Evolutionary conservation across 2,888 invertebrate genomes (phyloP).

Genomic region (Phorcus lineatus): DNA sequence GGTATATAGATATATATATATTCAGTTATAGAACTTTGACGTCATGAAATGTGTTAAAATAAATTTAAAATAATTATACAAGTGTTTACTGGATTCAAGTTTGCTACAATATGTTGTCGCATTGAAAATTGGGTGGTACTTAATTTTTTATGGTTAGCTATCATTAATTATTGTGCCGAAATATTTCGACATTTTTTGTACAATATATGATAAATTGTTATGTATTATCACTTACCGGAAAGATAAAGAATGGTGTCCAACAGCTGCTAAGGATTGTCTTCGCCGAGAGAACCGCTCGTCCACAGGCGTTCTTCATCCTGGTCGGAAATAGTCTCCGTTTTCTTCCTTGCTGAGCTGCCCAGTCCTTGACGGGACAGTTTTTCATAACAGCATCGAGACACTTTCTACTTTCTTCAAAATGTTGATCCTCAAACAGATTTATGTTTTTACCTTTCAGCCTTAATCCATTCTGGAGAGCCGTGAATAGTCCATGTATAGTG

Average conservation of each 20-base stretch:
- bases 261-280: neutral
- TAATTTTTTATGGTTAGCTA: too few relatives aligned
- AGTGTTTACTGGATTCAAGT: too few relatives aligned
- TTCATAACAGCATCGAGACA: neutral
- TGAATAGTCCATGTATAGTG: neutral
- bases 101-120: too few relatives aligned
- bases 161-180: too few relatives aligned
- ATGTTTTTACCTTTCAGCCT: neutral
- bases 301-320: neutral
- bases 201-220: too few relatives aligned
- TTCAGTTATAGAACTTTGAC: too few relatives aligned
- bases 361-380: neutral
- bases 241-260: neutral
- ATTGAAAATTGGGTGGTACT: too few relatives aligned
- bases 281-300: neutral
- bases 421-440: neutral
- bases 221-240: neutral
- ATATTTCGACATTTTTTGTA: too few relatives aligned
- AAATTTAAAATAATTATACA: too few relatives aligned
- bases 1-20: too few relatives aligned
- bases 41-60: too few relatives aligned
- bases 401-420: neutral
- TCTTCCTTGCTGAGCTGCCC: neutral
- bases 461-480: neutral
- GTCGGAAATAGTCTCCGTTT: too few relatives aligned